These are phyloP conservation scores for Podocnemis expansa DNA, from an alignment of 2,113 vertebrate species.

Conservation along the genomic window DNA sequence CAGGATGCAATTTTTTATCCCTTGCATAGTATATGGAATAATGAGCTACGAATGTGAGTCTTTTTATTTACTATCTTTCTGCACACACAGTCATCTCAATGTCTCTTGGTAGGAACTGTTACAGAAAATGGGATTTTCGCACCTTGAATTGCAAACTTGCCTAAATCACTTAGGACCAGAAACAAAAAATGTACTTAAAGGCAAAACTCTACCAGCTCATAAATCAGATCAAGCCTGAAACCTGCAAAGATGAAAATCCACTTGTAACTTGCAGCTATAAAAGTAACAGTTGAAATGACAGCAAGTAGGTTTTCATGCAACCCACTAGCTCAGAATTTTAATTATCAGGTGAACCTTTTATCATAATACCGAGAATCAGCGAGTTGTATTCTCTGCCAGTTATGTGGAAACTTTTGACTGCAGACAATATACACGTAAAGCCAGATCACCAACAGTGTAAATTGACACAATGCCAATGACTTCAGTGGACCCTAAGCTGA, in stretches of 20 bases:
- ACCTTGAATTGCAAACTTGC: background rate
- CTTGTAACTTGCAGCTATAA: background rate
- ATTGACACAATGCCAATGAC: background rate
- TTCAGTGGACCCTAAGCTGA: background rate
- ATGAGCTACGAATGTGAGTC: conserved; percentile 28
- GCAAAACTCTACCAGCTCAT: background rate
- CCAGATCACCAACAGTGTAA: background rate
- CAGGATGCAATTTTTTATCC: conserved; percentile 12
- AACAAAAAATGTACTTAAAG: conserved; percentile 29
- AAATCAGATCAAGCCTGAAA: background rate
- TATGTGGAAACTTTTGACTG: background rate
- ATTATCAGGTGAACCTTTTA: background rate
- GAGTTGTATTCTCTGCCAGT: background rate
- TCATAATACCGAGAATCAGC: background rate
- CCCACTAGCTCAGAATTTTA: background rate
- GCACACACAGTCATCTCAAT: background rate
- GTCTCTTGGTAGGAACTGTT: conserved; percentile 35
- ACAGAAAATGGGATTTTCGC: conserved; percentile 5
- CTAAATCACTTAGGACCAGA: background rate
- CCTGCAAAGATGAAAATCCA: background rate
- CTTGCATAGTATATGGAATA: background rate
- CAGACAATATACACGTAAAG: background rate
- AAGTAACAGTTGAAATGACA: background rate
- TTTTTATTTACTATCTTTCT: conserved; percentile 32
- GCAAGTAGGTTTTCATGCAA: background rate